Evolutionary conservation across 2,888 invertebrate genomes (phyloP), one percentile per base, ranked within the genome.

Genomic region (Meteorus cinctellus): DNA sequence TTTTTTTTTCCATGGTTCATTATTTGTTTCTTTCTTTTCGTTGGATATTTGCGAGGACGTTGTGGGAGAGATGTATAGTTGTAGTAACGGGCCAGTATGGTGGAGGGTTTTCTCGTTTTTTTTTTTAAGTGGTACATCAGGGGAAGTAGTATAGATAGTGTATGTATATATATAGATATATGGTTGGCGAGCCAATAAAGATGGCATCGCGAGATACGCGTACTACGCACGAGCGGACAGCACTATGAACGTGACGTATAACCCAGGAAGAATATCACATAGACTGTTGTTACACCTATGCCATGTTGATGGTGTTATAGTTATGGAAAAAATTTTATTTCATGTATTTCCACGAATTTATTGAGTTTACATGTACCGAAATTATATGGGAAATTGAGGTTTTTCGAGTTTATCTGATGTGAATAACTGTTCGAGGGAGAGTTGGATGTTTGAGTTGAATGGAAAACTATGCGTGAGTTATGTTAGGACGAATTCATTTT

Each of bases 261-360:
- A 70, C 70, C 70, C 70, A 70, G 70, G 70, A 70, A 70, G 70
- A 70, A 70, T 41, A 70, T 70, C 70, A 60, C 70, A 70, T 70
- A 27, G 70, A 55, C 55, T 48, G 48, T 48, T 55, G 55, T 55
- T 55, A 19, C 29, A 34, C 51, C 55, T n/a, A 19, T 69, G 31
- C 67, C 2, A 27, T 36, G 34, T 19, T 63, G 29, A 29, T 63
- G 27, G 31, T 63, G 31, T n/a, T 63, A 41, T 45, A 62, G 63
- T 34, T 65, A 14, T 41, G 19, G 48, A 34, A 63, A 16, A 55
- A 27, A 16, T 69, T 55, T 48, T 8, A 19, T 14, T 27, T 29
- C n/a, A 59, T 36, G 41, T 19, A 27, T 55, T 48, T 62, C 29
- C 45, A 71, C 45, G 45, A 65, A 72, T 72, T 65, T 63, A 63